Evolutionary conservation across 2,888 invertebrate species (phyloP).

Genomic region (Trilocha varians): DNA sequence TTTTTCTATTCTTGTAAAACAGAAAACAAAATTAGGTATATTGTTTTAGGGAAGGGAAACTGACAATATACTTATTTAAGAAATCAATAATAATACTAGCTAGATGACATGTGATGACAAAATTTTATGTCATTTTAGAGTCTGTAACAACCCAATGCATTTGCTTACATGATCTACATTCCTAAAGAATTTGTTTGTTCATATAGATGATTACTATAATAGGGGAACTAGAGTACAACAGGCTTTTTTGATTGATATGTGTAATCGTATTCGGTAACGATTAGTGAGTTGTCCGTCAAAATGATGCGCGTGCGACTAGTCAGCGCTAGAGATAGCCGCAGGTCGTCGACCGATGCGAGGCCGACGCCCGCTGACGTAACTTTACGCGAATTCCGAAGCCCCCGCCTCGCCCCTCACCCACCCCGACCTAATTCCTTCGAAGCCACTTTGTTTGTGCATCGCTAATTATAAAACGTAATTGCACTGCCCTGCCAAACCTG

Average conservation of each 20-base stretch:
- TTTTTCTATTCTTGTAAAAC: no score
- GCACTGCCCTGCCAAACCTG: slow-evolving; percentile 50
- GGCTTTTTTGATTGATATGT: neutral
- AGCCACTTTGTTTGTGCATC: slow-evolving; percentile 67
- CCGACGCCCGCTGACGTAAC: slow-evolving; percentile 71
- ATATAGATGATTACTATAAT: neutral
- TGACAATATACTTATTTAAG: no score
- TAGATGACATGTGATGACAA: no score
- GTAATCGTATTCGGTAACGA: neutral
- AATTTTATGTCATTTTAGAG: no score
- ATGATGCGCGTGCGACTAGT: slow-evolving; percentile 51
- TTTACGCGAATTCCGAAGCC: slow-evolving; percentile 66
- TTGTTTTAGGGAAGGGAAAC: no score
- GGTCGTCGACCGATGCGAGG: slow-evolving; percentile 67
- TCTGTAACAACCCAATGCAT: no score
- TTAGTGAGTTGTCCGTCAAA: slow-evolving; percentile 24
- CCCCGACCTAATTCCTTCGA: slow-evolving; percentile 68
- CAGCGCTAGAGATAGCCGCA: slow-evolving; percentile 62
- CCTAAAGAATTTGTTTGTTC: no score
- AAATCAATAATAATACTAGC: no score
- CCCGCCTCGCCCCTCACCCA: slow-evolving; percentile 30
- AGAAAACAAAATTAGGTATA: no score
- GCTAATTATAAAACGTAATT: slow-evolving; percentile 62
- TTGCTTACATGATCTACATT: no score
- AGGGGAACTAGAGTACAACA: neutral